Evolutionary conservation across 2,888 invertebrate genomes (phyloP), one percentile per base, ranked within the genome.

Genomic region (Eupithecia exiguata): DNA sequence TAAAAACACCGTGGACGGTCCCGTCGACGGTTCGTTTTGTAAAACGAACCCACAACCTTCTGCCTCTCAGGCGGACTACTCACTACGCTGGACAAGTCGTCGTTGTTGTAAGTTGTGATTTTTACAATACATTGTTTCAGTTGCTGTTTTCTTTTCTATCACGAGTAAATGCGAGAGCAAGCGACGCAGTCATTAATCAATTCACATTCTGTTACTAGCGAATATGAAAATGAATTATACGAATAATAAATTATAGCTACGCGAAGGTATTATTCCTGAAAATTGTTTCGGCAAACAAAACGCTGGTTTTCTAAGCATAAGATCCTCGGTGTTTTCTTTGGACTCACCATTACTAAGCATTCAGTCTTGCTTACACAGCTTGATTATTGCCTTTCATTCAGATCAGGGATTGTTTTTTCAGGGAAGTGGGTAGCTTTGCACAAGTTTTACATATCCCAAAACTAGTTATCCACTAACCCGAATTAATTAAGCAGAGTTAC

Each of bases 191-290:
- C 85, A 87, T 87, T 87, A 85, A 87, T 87, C 87, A 87, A 86
- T 86, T 84, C 82, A 83, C 83, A 84, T 83, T 84, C 82, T 82
- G 83, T 81, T 86, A 82, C 82, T 82, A 83, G 81, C 82, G 83
- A 83, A 84, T 86, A 85, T 86, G 84, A 84, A 86, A 86, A 86
- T 85, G 84, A 85, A 87, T 86, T 86, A 83, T 85, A 84, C 83
- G 85, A 87, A 85, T 86, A 87, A 86, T 86, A 84, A 84, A 86
- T 86, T 84, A 83, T 80, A 79, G 74, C 78, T 80, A 77, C 78
- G 74, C 78, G 77, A 82, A 81, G 81, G 77, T 82, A 83, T 82
- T 84, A 84, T 84, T 82, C 76, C 72, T 80, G 82, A 80, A 82
- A 81, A 82, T 83, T 82, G 81, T 83, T 84, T 84, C 78, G 78